Evolutionary conservation across 2,888 invertebrate species (phyloP).

Genomic region (Dorcus parallelipipedus): DNA sequence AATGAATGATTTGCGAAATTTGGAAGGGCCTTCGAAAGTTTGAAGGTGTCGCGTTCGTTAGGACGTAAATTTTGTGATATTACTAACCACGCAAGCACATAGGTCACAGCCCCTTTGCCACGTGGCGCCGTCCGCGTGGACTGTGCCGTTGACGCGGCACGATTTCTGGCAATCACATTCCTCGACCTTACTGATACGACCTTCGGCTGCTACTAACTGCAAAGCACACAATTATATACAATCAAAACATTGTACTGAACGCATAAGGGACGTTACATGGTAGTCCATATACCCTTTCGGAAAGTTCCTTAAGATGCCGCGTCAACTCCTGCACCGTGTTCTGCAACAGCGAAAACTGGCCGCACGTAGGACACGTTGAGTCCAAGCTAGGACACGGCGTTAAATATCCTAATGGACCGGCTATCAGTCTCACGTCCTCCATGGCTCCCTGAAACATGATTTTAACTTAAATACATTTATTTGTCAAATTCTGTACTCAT

Average conservation of each 20-base stretch:
- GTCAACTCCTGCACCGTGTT: constrained; percentile 78
- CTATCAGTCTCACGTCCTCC: constrained; percentile 83
- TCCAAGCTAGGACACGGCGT: constrained; percentile 83
- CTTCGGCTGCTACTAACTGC: constrained; percentile 79
- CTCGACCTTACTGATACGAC: constrained; percentile 73
- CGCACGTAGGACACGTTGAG: constrained; percentile 86
- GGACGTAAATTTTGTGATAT: not conserved
- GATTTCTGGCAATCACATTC: constrained; percentile 90
- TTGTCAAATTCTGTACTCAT: not conserved
- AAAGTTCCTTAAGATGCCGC: constrained; percentile 76
- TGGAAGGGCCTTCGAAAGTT: too few species aligned
- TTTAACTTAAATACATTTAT: constrained; percentile 14
- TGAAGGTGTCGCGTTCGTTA: too few species aligned
- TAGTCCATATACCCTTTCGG: constrained; percentile 71
- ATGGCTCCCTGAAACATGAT: constrained; percentile 68
- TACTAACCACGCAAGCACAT: constrained; percentile 80
- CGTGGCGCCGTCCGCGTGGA: constrained; percentile 77
- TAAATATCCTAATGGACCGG: constrained; percentile 81
- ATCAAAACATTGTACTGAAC: constrained; percentile 46
- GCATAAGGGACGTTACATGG: constrained; percentile 48
- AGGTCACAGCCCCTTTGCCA: constrained; percentile 85
- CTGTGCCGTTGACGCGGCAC: constrained; percentile 76
- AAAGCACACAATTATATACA: constrained; percentile 43
- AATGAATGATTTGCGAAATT: too few species aligned
- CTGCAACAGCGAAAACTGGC: constrained; percentile 81